Conservation (phyloP, 2,113 vertebrate genomes). For the Ophiodon elongatus region DNA sequence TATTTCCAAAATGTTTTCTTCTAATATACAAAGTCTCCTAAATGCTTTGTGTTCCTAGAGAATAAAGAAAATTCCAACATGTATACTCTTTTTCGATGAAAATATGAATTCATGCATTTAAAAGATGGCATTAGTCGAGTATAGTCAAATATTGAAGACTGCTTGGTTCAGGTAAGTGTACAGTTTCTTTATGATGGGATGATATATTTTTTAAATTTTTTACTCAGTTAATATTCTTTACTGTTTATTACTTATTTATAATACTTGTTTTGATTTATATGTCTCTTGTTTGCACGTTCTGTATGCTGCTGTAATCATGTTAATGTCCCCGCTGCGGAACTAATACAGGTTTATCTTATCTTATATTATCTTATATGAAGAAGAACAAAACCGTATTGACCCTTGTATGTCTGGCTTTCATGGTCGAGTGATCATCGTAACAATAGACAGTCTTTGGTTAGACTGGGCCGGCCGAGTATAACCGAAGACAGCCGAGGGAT, state of each 20-base stretch:
- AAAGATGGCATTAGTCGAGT: not conserved
- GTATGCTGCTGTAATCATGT: too few species aligned
- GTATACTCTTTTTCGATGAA: not conserved
- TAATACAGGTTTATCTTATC: too few species aligned
- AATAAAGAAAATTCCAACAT: not conserved
- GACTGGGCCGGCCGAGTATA: not conserved
- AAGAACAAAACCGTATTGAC: not conserved
- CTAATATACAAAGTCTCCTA: not conserved
- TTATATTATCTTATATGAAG: too few species aligned
- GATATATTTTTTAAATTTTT: too few species aligned
- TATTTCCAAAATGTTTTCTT: not conserved
- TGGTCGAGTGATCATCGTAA: not conserved
- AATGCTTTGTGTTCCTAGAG: not conserved
- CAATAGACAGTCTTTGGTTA: conserved; percentile 6
- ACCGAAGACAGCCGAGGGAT: conserved; percentile 36
- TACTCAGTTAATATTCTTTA: too few species aligned
- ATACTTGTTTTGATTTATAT: too few species aligned
- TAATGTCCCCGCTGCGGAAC: too few species aligned
- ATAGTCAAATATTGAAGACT: not conserved
- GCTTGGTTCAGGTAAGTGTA: not conserved
- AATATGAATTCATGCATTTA: not conserved
- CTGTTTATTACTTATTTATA: too few species aligned
- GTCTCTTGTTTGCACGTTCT: too few species aligned
- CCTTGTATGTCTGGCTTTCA: not conserved
- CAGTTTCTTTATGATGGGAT: not conserved